phyloP scores from a whole-genome alignment of 2,797 vertebrate genomes.

The Sebastes elongatus region DNA sequence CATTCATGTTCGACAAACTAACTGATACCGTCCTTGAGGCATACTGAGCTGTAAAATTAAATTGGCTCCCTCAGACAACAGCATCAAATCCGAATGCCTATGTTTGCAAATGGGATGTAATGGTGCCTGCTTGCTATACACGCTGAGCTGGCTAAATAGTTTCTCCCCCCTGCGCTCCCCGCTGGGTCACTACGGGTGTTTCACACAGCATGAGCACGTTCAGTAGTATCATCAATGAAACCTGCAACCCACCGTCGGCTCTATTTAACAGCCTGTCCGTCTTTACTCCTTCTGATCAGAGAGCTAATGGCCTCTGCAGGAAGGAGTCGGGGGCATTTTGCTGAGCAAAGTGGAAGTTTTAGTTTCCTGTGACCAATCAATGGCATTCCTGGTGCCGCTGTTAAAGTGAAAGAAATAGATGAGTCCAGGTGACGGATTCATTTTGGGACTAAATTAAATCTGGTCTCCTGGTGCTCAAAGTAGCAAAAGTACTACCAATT shows the following conservation, averaged over 20 bases:
- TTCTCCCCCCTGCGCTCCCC: slow-evolving; percentile 38
- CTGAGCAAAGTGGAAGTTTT: slow-evolving; percentile 54
- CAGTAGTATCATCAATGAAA: slow-evolving; percentile 56
- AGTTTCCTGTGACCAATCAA: slow-evolving; percentile 51
- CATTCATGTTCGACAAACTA: slow-evolving; percentile 29
- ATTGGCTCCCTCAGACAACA: slow-evolving; percentile 54
- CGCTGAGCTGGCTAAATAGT: slow-evolving; percentile 55
- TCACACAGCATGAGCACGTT: slow-evolving; percentile 46
- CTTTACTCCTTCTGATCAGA: slow-evolving; percentile 63
- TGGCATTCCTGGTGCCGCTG: neutral
- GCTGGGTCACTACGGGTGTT: slow-evolving; percentile 57
- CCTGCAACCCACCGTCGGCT: slow-evolving; percentile 25
- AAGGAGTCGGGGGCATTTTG: slow-evolving; percentile 46
- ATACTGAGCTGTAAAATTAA: slow-evolving; percentile 55
- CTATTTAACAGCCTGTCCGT: slow-evolving; percentile 50
- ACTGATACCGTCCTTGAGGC: slow-evolving; percentile 52
- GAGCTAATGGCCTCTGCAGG: slow-evolving; percentile 64
- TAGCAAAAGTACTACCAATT: neutral
- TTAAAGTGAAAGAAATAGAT: slow-evolving; percentile 28
- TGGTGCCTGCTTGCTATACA: slow-evolving; percentile 45
- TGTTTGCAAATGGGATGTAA: slow-evolving; percentile 66
- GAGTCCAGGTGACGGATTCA: slow-evolving; percentile 29
- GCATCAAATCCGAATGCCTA: slow-evolving; percentile 41
- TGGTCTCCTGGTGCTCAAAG: slow-evolving; percentile 11
- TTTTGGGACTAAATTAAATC: slow-evolving; percentile 48